These are phyloP conservation scores for Sandelia bainsii DNA, from an alignment of 2,797 vertebrate genomes.

Conservation along the genomic window DNA sequence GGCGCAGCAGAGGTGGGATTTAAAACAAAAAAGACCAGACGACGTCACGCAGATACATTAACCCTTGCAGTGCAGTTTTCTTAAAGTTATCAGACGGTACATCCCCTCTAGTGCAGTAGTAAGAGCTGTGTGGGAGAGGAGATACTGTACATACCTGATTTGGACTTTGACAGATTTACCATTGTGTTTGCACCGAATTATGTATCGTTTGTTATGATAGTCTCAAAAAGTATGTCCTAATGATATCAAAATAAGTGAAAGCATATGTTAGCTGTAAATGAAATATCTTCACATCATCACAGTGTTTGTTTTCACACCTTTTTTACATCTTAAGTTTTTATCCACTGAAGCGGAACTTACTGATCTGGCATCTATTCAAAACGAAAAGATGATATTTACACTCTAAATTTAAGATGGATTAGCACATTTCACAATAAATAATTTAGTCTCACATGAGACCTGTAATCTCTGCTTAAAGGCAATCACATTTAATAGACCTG, in stretches of 20 bases:
- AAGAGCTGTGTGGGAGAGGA: constrained; percentile 23
- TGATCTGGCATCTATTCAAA: neutral
- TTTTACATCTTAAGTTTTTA: constrained; percentile 3
- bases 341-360: neutral
- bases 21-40: constrained; percentile 47
- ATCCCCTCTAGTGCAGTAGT: constrained; percentile 40
- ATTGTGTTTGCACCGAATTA: neutral
- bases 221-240: neutral
- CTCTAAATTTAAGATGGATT: neutral
- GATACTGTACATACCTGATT: constrained; percentile 32
- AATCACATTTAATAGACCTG: constrained; percentile 14
- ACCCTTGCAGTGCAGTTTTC: constrained; percentile 57
- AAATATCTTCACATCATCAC: neutral
- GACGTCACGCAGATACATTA: constrained; percentile 76
- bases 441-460: constrained; percentile 6
- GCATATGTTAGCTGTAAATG: neutral
- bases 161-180: constrained; percentile 3
- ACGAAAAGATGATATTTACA: constrained; percentile 6
- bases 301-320: neutral
- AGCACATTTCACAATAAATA: constrained; percentile 15
- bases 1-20: constrained; percentile 66
- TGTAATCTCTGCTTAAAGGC: constrained; percentile 14
- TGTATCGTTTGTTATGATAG: neutral
- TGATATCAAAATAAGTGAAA: neutral
- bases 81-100: constrained; percentile 47